A percentile compares a stretch with the other conserved stretches of the same genome.
Evolutionary conservation across 2,888 invertebrate species (phyloP).

Genomic region (Cerastis rubricosa): DNA sequence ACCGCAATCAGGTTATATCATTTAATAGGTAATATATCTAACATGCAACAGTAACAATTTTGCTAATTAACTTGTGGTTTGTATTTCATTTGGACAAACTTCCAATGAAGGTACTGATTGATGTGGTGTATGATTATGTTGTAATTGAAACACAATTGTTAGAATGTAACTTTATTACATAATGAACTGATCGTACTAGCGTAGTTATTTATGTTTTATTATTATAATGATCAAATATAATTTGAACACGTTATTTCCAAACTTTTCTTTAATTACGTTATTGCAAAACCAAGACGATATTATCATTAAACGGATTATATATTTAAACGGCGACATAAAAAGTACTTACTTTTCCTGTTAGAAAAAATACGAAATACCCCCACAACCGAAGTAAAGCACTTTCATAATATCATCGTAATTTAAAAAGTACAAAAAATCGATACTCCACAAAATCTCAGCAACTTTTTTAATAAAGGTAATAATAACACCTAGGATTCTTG

Average conservation of each 20-base stretch:
- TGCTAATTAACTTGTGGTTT: conserved; percentile 22
- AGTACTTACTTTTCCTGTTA: neutral
- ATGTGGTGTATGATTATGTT: conserved; percentile 3
- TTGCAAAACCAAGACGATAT: neutral
- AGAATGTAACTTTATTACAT: neutral
- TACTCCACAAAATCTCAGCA: conserved; percentile 52
- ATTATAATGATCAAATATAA: neutral
- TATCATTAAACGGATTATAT: neutral
- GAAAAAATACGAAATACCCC: neutral
- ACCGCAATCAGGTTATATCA: conserved; percentile 3
- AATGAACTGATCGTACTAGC: neutral
- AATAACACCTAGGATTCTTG: conserved; percentile 63
- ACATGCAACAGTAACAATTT: conserved; percentile 4
- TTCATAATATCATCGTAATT: conserved; percentile 7
- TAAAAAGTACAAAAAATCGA: conserved; percentile 28
- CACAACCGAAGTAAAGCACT: neutral
- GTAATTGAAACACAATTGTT: neutral
- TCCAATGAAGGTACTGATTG: conserved; percentile 1
- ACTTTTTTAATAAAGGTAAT: conserved; percentile 69
- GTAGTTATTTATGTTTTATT: neutral
- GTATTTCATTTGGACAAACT: conserved; percentile 23
- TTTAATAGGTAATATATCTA: neutral
- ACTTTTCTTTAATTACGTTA: neutral
- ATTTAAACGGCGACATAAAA: too few species aligned
- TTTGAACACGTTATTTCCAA: neutral